Evolutionary conservation across 2,888 invertebrate genomes (phyloP), one percentile per base, ranked within the genome.

Genomic region (Athalia cordata): DNA sequence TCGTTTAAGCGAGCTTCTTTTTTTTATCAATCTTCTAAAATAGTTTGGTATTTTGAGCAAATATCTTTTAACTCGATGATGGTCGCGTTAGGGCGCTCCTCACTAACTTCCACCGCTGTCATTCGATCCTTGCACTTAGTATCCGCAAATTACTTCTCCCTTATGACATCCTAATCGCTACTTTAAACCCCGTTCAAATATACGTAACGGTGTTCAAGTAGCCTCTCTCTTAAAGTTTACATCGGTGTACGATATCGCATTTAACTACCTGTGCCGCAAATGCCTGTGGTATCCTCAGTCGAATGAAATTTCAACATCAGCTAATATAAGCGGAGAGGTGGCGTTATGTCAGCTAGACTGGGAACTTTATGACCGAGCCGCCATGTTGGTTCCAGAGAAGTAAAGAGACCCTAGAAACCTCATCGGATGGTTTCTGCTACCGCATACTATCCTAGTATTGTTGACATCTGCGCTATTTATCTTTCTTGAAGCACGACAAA

Each of bases 41-140:
- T 29, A 29, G 29, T 29, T 29, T 29, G 29, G 29, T 29, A 29
- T 29, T 29, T 29, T 29, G 29, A 55, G 55, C 55, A n/a, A 55
- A n/a, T 1, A 55, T 55, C 55, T 55, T 55, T 62, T 13, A 2
- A 2, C 29, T 29, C 29, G 29, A 29, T 29, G 29, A 29, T 29
- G 29, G 29, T 50, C 62, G 9, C 29, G 9, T 43, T 49, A 4
- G 62, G 62, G 13, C 50, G 49, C 8, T 5, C 7, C 8, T 13
- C 52, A 75, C 82, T 82, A 88, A 89, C 89, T 89, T 29, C 89
- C 85, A 88, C 86, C 82, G 76, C 83, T 81, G 84, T 89, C 84
- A 89, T 89, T 87, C 86, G 86, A 87, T 88, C 89, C 89, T 88
- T 88, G 86, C 87, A 89, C 86, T 80, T 82, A 79, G 82, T 86